Base-by-base conservation (phyloP, 2,113 vertebrate genomes). In the Pterocles orientalis region DNA sequence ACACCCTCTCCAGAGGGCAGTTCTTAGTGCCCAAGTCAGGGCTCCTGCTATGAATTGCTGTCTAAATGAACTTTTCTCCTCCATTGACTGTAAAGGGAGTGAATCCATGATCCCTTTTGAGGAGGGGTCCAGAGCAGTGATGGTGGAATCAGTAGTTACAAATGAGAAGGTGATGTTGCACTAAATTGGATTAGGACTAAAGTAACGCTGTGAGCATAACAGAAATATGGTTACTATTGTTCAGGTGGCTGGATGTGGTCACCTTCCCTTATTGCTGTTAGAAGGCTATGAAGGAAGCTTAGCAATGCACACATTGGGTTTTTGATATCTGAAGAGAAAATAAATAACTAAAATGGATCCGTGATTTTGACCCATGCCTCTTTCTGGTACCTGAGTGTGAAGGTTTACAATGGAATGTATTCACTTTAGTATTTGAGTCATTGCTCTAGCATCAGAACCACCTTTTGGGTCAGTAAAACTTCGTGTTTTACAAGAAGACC, bases 201-300 rank as follows among this genome's bases (percentile, higher is more conserved):
- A 51, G 10, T 58, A 84, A 41, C 21, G 17, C 21, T 10, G 64
- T 48, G 47, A 71, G 21, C 21, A 1, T 8, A 54, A 66, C 48
- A 72, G 43, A 71, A 89, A 31, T 1, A 3, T 56, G 56, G 25
- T 58, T 79, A 17, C 29, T 43, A 0, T 12, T 72, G 54, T 48
- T 94, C 57, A 72, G 75, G 48, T 65, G 70, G 62, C 65, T 90
- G 75, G 29, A n/a, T 79, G 79, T 85, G 53, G n/a, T 79, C 18
- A 2, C 61, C 33, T 91, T 71, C 24, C 34, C 21, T 91, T 65
- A 65, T 57, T n/a, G 82, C 14, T 18, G 11, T 86, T 72, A 61
- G n/a, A 85, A 72, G 17, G 33, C 20, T 57, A 6, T 56, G 60
- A 48, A 75, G 21, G 41, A 75, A 61, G 50, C 15, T 71, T 36